Evolutionary conservation across 2,113 vertebrate genomes (phyloP).

Genomic region (Tragelaphus buxtoni): DNA sequence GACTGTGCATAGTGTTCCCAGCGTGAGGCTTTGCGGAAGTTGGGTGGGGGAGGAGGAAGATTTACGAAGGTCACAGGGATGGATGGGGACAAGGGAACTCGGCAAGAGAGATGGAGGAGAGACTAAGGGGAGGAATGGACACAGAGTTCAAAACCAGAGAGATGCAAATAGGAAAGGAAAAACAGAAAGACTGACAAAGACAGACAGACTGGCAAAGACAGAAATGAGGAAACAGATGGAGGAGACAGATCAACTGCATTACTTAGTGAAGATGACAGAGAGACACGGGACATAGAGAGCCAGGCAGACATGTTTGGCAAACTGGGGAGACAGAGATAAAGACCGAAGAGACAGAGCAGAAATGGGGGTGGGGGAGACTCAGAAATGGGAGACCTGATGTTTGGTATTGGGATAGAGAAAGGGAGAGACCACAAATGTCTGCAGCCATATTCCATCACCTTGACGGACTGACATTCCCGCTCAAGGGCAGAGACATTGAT

Average conservation of each 20-base stretch:
- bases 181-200: not conserved
- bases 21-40: constrained; percentile 50
- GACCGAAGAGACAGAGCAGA: not conserved
- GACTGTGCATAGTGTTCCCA: constrained; percentile 44
- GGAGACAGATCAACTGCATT: not conserved
- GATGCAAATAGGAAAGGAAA: not conserved
- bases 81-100: constrained; percentile 59
- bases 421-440: not conserved
- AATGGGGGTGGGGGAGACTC: not conserved
- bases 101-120: constrained; percentile 55
- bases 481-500: not conserved
- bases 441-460: not conserved
- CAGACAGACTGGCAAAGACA: not conserved
- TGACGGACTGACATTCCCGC: not conserved
- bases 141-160: not conserved
- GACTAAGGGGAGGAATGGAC: not conserved
- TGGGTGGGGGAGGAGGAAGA: not conserved
- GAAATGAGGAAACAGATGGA: not conserved
- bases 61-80: constrained; percentile 59
- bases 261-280: constrained; percentile 40
- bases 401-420: not conserved
- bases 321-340: not conserved
- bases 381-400: not conserved
- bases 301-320: not conserved
- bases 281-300: not conserved